Percentiles rank a stretch among this genome's conserved stretches.
Evolutionary conservation across 2,888 invertebrate species (phyloP).

Genomic region (Machimus rusticus): DNA sequence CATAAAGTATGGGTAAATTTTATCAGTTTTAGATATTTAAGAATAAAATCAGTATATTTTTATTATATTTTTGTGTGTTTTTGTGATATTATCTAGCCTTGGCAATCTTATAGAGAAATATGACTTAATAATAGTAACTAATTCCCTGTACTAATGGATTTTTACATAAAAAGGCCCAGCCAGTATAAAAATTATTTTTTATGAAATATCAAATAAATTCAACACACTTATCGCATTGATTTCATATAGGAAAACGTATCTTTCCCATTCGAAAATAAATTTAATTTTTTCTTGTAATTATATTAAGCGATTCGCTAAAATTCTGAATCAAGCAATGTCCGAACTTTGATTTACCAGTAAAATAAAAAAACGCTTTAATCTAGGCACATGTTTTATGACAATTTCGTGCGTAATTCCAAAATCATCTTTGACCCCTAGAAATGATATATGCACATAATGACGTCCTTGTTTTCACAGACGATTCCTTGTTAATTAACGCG

Average conservation of each 20-base stretch:
- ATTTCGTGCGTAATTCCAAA: neutral
- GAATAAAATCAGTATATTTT: too few relatives aligned
- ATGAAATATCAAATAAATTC: neutral
- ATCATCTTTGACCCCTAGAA: neutral
- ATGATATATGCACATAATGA: neutral
- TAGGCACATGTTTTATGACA: neutral
- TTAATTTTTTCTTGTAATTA: neutral
- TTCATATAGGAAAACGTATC: neutral
- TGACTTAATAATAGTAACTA: too few relatives aligned
- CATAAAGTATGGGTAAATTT: too few relatives aligned
- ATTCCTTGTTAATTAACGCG: neutral
- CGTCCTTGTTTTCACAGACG: neutral
- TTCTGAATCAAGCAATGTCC: neutral
- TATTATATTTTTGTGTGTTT: too few relatives aligned
- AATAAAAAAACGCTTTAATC: neutral
- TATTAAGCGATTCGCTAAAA: neutral
- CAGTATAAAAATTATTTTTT: too few relatives aligned
- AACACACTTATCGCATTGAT: neutral
- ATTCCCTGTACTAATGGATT: too few relatives aligned
- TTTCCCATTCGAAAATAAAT: neutral
- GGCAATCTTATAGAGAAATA: too few relatives aligned
- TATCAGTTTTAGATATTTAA: too few relatives aligned
- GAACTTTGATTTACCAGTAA: neutral
- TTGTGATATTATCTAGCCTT: too few relatives aligned
- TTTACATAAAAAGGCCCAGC: too few relatives aligned